Percentiles rank a stretch among this genome's conserved stretches.
phyloP scores from a whole-genome alignment of 2,113 vertebrate genomes.

The Uria lomvia region DNA sequence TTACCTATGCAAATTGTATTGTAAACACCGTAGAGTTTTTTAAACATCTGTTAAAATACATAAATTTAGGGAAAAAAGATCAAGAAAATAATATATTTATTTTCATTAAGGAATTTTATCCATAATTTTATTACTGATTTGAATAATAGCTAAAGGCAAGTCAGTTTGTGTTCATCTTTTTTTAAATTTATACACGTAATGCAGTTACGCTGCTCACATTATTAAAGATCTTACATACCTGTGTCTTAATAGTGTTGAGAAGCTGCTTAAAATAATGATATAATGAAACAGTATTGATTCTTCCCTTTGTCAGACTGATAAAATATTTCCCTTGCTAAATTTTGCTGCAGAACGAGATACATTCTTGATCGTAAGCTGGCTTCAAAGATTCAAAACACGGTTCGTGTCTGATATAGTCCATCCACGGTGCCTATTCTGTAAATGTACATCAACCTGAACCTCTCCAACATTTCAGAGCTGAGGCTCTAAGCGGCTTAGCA shows the following conservation, averaged over 20 bases:
- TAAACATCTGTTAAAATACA: background rate
- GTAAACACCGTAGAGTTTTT: background rate
- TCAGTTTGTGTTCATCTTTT: background rate
- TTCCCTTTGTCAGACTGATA: background rate
- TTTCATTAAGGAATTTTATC: background rate
- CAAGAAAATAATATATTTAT: background rate
- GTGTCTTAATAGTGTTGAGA: background rate
- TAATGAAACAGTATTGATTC: background rate
- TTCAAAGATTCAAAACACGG: background rate
- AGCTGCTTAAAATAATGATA: background rate
- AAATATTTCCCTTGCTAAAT: background rate
- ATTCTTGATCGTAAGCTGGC: background rate
- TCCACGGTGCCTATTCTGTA: background rate
- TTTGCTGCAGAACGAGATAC: background rate
- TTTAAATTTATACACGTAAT: background rate
- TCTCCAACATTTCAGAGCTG: constrained; percentile 4
- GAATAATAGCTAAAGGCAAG: background rate
- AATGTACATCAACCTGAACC: constrained; percentile 1
- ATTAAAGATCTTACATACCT: constrained; percentile 39
- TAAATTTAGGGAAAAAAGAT: background rate
- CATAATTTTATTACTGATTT: background rate
- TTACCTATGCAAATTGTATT: background rate
- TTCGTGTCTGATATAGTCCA: background rate
- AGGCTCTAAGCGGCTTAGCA: constrained; percentile 65
- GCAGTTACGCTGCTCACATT: background rate